Conservation (phyloP, 64 coral and sea anemone species). For the Montipora capricornis region DNA sequence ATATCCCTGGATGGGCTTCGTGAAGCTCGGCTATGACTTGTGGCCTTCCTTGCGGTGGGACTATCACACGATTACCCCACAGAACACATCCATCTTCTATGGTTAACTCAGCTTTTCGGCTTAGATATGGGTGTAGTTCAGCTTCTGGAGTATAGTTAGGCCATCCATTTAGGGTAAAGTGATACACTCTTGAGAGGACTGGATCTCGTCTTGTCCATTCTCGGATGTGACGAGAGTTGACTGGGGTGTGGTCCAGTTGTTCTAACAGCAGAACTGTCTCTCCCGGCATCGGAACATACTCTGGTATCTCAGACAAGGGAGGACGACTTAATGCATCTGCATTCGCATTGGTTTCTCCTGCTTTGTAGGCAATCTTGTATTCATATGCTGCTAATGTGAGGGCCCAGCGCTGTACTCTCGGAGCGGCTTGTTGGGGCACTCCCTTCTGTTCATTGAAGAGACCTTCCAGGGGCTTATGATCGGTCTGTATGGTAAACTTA, state of each 20-base stretch:
- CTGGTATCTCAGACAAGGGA: background rate
- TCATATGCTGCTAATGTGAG: conserved; percentile 53
- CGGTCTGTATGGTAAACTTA: background rate
- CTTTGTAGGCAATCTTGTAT: conserved; percentile 35
- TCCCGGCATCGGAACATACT: background rate
- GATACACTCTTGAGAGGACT: conserved; percentile 22
- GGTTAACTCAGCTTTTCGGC: background rate
- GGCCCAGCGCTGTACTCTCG: conserved; percentile 48
- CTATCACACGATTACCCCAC: background rate
- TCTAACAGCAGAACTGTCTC: conserved; percentile 53
- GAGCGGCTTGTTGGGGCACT: conserved; percentile 26
- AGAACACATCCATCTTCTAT: conserved; percentile 1
- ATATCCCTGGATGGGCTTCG: background rate
- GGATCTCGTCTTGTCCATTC: conserved; percentile 8
- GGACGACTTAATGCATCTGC: conserved; percentile 54
- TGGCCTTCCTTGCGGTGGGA: background rate
- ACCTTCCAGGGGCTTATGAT: conserved; percentile 26
- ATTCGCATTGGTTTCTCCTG: conserved; percentile 30
- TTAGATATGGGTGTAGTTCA: background rate
- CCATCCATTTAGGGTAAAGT: background rate
- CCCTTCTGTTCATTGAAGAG: conserved; percentile 31
- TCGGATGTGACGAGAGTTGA: conserved; percentile 4
- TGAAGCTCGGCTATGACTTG: background rate
- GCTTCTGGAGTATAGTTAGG: background rate
- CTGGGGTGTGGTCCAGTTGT: conserved; percentile 30